Evolutionary conservation across 2,888 invertebrate genomes (phyloP).

Genomic region (Eurois occulta): DNA sequence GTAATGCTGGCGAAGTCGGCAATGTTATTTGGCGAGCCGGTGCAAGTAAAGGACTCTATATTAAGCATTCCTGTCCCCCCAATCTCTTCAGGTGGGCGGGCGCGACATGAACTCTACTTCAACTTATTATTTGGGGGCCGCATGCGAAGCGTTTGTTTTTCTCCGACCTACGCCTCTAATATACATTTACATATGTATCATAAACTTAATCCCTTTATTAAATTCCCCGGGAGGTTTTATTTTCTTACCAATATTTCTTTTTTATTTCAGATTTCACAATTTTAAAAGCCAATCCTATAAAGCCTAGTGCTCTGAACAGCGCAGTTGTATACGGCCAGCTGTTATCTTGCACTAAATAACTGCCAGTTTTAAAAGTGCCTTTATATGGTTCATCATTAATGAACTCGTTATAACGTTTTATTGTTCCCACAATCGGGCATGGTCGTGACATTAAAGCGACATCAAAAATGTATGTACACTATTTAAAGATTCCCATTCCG

Average conservation of each 20-base stretch:
- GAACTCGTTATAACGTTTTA: slow-evolving; percentile 87
- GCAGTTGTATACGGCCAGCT: slow-evolving; percentile 57
- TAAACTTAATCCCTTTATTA: slow-evolving; percentile 86
- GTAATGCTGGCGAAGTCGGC: slow-evolving; percentile 80
- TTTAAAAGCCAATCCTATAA: slow-evolving; percentile 56
- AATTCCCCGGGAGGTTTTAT: slow-evolving; percentile 76
- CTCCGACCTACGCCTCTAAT: slow-evolving; percentile 79
- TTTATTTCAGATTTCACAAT: slow-evolving; percentile 61
- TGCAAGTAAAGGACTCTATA: slow-evolving; percentile 89
- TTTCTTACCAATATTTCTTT: slow-evolving; percentile 71
- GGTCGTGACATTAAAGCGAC: slow-evolving; percentile 86
- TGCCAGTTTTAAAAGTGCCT: slow-evolving; percentile 66
- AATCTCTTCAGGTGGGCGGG: slow-evolving; percentile 87
- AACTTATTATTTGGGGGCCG: slow-evolving; percentile 88
- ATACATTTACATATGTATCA: slow-evolving; percentile 82
- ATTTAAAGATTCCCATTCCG: slow-evolving; percentile 89
- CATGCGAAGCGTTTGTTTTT: slow-evolving; percentile 86
- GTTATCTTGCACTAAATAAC: slow-evolving; percentile 70
- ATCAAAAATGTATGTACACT: slow-evolving; percentile 88
- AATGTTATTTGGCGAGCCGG: slow-evolving; percentile 87
- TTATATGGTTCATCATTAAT: slow-evolving; percentile 77
- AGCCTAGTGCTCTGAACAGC: slow-evolving; percentile 51
- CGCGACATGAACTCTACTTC: slow-evolving; percentile 85
- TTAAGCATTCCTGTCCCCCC: slow-evolving; percentile 89
- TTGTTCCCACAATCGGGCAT: slow-evolving; percentile 85